A percentile compares a stretch with the other conserved stretches of the same genome.
Evolutionary conservation across 2,113 vertebrate species (phyloP).

Genomic region (Rhea pennata): DNA sequence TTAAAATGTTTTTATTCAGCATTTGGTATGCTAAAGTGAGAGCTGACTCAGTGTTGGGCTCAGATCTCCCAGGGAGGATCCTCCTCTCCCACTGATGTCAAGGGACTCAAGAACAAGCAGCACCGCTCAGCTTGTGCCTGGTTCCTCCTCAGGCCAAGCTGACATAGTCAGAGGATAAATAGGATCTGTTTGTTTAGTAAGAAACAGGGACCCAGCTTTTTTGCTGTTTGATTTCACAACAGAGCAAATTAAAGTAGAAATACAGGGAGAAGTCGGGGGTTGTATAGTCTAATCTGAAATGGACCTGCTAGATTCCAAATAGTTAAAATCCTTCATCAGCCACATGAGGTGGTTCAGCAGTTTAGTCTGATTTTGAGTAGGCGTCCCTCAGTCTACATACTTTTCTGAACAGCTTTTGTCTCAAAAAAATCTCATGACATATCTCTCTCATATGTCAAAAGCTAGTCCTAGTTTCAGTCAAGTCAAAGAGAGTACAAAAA

Average conservation of each 20-base stretch:
- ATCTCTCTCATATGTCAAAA: slow-evolving; percentile 14
- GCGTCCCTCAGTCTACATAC: neutral
- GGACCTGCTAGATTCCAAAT: neutral
- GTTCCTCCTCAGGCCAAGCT: neutral
- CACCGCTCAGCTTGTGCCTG: neutral
- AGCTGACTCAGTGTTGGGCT: neutral
- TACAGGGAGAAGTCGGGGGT: neutral
- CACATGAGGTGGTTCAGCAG: neutral
- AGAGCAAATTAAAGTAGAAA: neutral
- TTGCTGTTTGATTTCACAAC: neutral
- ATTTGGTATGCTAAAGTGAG: neutral
- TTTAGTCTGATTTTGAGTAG: slow-evolving; percentile 35
- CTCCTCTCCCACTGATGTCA: neutral
- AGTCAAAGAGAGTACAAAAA: slow-evolving; percentile 3
- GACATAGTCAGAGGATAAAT: neutral
- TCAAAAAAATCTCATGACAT: slow-evolving; percentile 15
- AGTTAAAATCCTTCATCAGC: neutral
- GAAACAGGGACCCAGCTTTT: neutral
- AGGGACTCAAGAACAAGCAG: neutral
- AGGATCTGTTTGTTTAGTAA: neutral
- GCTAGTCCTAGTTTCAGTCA: neutral
- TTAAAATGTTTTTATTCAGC: neutral
- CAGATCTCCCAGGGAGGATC: fast-evolving
- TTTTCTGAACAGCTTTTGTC: slow-evolving; percentile 24
- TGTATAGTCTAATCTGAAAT: neutral